phyloP scores from a whole-genome alignment of 1,140 invertebrate species.

The Hyphantria cunea region DNA sequence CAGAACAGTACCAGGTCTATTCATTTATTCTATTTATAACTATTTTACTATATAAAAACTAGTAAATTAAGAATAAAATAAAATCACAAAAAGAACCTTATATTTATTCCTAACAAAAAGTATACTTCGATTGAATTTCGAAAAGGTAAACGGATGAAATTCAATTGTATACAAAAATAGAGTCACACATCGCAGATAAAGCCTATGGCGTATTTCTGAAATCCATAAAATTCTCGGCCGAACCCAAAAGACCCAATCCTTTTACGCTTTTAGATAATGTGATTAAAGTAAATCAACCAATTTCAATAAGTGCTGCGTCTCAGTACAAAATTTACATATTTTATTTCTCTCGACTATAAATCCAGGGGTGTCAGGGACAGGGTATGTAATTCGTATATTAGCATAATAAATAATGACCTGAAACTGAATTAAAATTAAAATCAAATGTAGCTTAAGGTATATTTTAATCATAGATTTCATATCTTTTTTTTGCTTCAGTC shows the following conservation, averaged over 20 bases:
- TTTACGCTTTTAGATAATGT: slow-evolving; percentile 52
- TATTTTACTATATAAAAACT: too few species aligned
- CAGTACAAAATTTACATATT: slow-evolving; percentile 72
- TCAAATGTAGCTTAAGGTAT: too few species aligned
- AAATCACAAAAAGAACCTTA: not conserved
- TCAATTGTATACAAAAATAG: slow-evolving; percentile 6
- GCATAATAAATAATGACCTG: not conserved
- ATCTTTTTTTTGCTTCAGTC: too few species aligned
- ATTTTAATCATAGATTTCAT: too few species aligned
- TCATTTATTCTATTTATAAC: too few species aligned
- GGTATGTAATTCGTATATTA: not conserved
- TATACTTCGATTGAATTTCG: not conserved
- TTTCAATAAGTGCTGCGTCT: slow-evolving; percentile 73
- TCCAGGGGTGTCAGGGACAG: slow-evolving; percentile 20
- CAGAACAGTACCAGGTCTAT: too few species aligned
- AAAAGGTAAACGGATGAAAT: not conserved
- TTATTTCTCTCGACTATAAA: slow-evolving; percentile 69
- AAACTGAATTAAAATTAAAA: too few species aligned
- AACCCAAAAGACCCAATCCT: slow-evolving; percentile 43
- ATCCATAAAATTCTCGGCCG: slow-evolving; percentile 17
- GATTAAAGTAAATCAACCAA: slow-evolving; percentile 73
- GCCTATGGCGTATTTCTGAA: slow-evolving; percentile 16
- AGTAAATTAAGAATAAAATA: too few species aligned
- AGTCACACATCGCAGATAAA: slow-evolving; percentile 8
- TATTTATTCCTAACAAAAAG: not conserved